phyloP scores from a whole-genome alignment of 2,113 vertebrate species.

The Vireo altiloquus region DNA sequence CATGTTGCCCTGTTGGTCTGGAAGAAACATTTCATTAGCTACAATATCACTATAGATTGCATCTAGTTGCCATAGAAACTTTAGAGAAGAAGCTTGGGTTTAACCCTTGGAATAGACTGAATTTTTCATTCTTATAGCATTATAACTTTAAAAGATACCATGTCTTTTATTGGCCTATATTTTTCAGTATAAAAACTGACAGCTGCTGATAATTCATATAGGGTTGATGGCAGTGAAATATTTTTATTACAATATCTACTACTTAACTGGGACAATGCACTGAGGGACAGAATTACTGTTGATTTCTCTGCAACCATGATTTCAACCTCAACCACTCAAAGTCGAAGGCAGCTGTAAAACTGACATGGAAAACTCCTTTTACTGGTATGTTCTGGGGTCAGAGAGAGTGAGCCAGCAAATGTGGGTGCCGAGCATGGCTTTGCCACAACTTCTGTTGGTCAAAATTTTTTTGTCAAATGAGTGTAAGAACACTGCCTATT shows the following conservation, averaged over 20 bases:
- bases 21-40: constrained; percentile 78
- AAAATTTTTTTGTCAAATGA: not conserved
- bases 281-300: constrained; percentile 1
- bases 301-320: not conserved
- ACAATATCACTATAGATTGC: constrained; percentile 75
- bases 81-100: constrained; percentile 69
- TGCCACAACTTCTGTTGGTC: not conserved
- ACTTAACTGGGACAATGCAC: not conserved
- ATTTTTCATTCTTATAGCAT: constrained; percentile 45
- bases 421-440: not conserved
- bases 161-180: constrained; percentile 40
- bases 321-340: not conserved
- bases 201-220: constrained; percentile 29
- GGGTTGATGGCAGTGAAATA: not conserved
- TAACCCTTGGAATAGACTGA: constrained; percentile 72
- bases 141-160: constrained; percentile 19
- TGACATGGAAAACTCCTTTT: not conserved
- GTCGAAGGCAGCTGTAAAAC: not conserved
- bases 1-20: constrained; percentile 69
- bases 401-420: not conserved
- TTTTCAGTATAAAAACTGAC: constrained; percentile 17
- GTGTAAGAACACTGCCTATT: not conserved
- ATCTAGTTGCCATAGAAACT: constrained; percentile 84
- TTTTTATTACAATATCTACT: constrained; percentile 20
- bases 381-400: not conserved